These are phyloP conservation scores for Exocentrus adspersus DNA, from an alignment of 2,888 invertebrate genomes.

Conservation along the genomic window DNA sequence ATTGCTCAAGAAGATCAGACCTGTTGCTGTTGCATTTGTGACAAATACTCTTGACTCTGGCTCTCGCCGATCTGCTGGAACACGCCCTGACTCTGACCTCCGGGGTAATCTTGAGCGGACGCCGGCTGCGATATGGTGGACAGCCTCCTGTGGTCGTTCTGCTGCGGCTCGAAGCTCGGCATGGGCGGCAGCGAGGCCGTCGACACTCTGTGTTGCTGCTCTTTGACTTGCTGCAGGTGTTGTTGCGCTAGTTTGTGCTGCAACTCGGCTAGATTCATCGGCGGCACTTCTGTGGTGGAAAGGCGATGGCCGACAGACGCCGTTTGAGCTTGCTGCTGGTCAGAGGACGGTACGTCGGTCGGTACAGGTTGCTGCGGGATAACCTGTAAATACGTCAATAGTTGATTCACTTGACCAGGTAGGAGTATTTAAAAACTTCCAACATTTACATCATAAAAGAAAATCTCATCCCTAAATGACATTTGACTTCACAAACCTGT, in stretches of 20 bases:
- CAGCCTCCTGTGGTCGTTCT: constrained; percentile 53
- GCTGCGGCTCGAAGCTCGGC: constrained; percentile 51
- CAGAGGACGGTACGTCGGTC: constrained; percentile 27
- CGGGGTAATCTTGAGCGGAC: constrained; percentile 51
- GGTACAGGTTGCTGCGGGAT: constrained; percentile 39
- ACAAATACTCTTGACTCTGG: constrained; percentile 40
- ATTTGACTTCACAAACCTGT: constrained; percentile 34
- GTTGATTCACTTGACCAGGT: too few relatives aligned
- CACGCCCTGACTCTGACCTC: constrained; percentile 41
- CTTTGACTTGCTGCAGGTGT: constrained; percentile 48
- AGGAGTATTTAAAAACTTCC: too few relatives aligned
- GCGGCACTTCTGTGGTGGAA: constrained; percentile 51
- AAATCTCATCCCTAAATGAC: too few relatives aligned
- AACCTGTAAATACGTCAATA: neutral
- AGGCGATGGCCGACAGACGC: constrained; percentile 44
- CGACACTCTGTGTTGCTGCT: constrained; percentile 46
- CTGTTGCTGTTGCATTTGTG: constrained; percentile 36
- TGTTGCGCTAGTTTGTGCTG: constrained; percentile 60
- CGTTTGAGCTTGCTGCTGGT: constrained; percentile 41
- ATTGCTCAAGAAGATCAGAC: constrained; percentile 6
- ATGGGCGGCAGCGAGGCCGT: constrained; percentile 58
- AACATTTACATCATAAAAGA: neutral
- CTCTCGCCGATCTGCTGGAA: constrained; percentile 47
- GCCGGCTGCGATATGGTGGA: constrained; percentile 58
- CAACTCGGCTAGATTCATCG: constrained; percentile 58